These are phyloP conservation scores for Pangasianodon hypophthalmus DNA, from an alignment of 2,113 vertebrate species.

Conservation along the genomic window DNA sequence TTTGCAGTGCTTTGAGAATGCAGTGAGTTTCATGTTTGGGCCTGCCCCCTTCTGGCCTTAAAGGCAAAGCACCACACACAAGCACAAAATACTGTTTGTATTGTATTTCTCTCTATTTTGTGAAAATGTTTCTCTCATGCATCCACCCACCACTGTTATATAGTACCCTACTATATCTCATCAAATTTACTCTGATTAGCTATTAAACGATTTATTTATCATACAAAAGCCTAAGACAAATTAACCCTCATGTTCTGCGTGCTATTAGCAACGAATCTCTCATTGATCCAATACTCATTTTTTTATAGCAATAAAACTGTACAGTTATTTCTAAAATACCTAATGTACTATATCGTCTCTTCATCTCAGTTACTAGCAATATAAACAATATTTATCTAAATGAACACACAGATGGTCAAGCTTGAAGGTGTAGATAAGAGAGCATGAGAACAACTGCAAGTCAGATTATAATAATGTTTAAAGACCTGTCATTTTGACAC, in stretches of 20 bases:
- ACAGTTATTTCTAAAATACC: not conserved
- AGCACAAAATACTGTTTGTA: not conserved
- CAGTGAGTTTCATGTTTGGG: not conserved
- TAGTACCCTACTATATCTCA: not conserved
- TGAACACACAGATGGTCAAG: not conserved
- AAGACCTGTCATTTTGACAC: not conserved
- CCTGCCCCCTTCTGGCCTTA: constrained; percentile 4
- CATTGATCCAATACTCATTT: not conserved
- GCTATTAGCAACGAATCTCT: not conserved
- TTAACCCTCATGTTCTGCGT: not conserved
- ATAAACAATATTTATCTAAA: not conserved
- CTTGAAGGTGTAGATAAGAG: not conserved
- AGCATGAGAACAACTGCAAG: not conserved
- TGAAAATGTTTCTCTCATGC: not conserved
- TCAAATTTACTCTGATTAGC: not conserved
- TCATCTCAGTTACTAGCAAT: not conserved
- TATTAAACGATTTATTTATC: not conserved
- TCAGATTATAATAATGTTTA: not conserved
- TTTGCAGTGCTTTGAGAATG: not conserved
- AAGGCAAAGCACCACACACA: not conserved
- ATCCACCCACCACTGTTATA: not conserved
- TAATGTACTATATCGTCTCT: not conserved
- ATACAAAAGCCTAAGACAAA: not conserved
- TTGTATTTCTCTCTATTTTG: not conserved
- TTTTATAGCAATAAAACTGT: not conserved